Evolutionary conservation across 2,797 vertebrate species (phyloP), one percentile per base, ranked within the genome.

Genomic region (Acrossocheilus fasciatus): DNA sequence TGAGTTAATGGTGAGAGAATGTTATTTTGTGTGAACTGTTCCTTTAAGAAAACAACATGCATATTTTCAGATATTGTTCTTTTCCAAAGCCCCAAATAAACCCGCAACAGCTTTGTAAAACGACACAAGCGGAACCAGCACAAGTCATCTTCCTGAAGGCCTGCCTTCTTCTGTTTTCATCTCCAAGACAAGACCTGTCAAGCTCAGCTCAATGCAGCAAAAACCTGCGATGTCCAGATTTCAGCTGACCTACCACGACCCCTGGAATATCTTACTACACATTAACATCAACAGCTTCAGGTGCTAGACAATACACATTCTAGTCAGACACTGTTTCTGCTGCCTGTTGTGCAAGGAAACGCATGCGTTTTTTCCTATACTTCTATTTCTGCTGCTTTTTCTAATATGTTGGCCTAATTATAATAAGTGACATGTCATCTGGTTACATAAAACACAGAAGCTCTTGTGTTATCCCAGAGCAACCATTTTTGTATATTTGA

Each of bases 131-230:
- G 2, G 50, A 76, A 41, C 69, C 45, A 54, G 74, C 68, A 54
- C 74, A 66, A 83, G 74, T 79, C 80, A 86, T 72, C 81, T 50
- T 20, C 74, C 68, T 45, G 14, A 64, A 83, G 66, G 62, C 72
- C 70, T 77, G 83, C 47, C 81, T 68, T 14, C 57, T 69, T 62
- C 47, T 83, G 76, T 66, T 83, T 80, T 79, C 81, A 80, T 80
- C 59, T 81, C 57, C 57, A 47, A 64, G 80, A 86, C 73, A n/a
- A 68, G 64, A 76, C 34, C 72, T 85, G 50, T 69, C 83, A 73
- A 52, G 52, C 54, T 41, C 62, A 43, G 59, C 79, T 54, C 68
- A 85, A 10, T 34, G 39, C 83, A 62, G 78, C 62, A 85, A 36
- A 62, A 75, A 9, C 64, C n/a, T 43, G 87, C 4, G 34, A 66